These are phyloP conservation scores for Panagrolaimus sp. DNA, from an alignment of 1,140 invertebrate species.

Conservation along the genomic window DNA sequence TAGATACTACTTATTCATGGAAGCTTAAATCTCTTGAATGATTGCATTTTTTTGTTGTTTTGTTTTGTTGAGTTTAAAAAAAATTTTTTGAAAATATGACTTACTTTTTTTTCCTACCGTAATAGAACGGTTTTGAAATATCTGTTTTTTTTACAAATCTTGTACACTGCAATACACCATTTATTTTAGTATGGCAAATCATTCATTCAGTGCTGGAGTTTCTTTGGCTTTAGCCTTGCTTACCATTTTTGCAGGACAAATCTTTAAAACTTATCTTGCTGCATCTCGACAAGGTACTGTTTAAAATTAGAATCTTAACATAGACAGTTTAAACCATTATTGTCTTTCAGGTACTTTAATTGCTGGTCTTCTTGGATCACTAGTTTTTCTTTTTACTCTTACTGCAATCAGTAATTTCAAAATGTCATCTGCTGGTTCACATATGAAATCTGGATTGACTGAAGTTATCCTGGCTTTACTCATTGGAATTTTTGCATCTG, in stretches of 20 bases:
- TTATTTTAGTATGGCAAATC: conserved; percentile 19
- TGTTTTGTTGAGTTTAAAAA: too few relatives aligned
- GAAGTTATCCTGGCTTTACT: conserved; percentile 71
- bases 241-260: conserved; percentile 30
- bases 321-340: too few relatives aligned
- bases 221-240: conserved; percentile 28
- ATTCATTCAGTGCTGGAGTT: conserved; percentile 38
- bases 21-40: conserved; percentile 34
- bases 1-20: conserved; percentile 40
- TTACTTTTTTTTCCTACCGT: neutral
- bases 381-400: conserved; percentile 74
- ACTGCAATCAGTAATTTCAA: conserved; percentile 80
- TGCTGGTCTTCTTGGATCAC: conserved; percentile 66
- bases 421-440: conserved; percentile 71
- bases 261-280: conserved; percentile 41
- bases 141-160: too few relatives aligned
- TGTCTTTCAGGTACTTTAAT: too few relatives aligned
- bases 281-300: conserved; percentile 34
- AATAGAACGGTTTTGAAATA: neutral
- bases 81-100: neutral
- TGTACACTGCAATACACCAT: too few relatives aligned
- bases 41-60: neutral
- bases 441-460: conserved; percentile 74
- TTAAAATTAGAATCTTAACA: too few relatives aligned
- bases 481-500: conserved; percentile 71